Conservation (phyloP, 2,888 invertebrate genomes). For the Cataglyphis albicans region DNA sequence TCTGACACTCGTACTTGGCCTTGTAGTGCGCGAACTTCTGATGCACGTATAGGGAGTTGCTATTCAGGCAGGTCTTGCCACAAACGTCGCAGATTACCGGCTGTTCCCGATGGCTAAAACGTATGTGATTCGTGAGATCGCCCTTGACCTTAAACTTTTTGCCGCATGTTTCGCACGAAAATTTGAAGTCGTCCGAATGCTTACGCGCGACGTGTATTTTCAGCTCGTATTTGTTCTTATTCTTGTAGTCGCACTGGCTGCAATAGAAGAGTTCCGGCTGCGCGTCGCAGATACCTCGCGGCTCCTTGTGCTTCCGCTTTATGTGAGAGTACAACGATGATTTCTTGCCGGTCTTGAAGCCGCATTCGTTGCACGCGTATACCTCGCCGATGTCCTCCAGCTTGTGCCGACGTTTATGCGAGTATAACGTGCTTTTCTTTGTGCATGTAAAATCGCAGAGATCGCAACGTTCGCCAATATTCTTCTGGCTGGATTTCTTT, state of each 20-base stretch:
- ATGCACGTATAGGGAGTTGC: conserved; percentile 83
- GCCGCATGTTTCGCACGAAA: conserved; percentile 79
- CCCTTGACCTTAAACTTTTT: conserved; percentile 83
- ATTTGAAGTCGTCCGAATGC: conserved; percentile 80
- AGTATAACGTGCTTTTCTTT: conserved; percentile 80
- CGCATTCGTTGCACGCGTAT: conserved; percentile 81
- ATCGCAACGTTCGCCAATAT: conserved; percentile 73
- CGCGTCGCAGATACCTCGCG: conserved; percentile 58
- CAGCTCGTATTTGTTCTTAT: conserved; percentile 79
- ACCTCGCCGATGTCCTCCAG: conserved; percentile 64
- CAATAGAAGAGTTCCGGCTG: conserved; percentile 71
- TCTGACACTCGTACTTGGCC: conserved; percentile 83
- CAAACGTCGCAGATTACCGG: conserved; percentile 83
- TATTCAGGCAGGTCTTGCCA: conserved; percentile 83
- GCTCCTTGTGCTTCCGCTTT: conserved; percentile 79
- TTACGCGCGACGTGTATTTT: conserved; percentile 80
- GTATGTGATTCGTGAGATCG: conserved; percentile 80
- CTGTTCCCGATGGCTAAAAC: conserved; percentile 80
- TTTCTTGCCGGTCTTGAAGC: conserved; percentile 81
- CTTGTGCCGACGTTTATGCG: conserved; percentile 80
- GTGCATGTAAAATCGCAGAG: conserved; percentile 80
- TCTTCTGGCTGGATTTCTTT: conserved; percentile 62
- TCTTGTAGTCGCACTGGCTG: conserved; percentile 77
- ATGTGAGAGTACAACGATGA: conserved; percentile 82
- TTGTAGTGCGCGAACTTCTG: conserved; percentile 84